A percentile compares a stretch with the other conserved stretches of the same genome.
phyloP scores from a whole-genome alignment of 1,140 invertebrate species.

The Aphelenchoides fujianensis region DNA sequence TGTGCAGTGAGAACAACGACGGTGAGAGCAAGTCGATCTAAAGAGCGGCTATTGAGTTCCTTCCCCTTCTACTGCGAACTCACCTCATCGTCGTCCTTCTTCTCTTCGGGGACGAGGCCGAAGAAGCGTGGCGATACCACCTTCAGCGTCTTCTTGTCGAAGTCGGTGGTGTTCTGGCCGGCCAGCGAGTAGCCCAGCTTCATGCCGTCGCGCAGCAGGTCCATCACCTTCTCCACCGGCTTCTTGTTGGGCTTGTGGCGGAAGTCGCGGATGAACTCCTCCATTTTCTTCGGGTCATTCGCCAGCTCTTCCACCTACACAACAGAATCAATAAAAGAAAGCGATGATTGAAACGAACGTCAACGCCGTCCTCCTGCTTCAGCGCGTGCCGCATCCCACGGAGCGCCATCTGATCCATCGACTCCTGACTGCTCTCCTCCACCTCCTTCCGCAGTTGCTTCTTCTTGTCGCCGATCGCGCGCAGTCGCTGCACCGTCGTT shows the following conservation, averaged over 20 bases:
- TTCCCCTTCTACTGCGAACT: not conserved
- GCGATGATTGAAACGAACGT: too few relatives aligned
- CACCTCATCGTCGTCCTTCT: conserved; percentile 8
- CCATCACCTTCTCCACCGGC: conserved; percentile 32
- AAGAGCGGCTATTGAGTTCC: conserved; percentile 14
- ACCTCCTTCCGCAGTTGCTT: conserved; percentile 34
- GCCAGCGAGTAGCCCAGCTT: conserved; percentile 47
- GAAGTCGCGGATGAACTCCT: not conserved
- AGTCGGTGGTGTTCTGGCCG: conserved; percentile 27
- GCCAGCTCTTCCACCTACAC: conserved; percentile 5
- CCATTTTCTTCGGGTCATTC: not conserved
- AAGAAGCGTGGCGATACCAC: conserved; percentile 18
- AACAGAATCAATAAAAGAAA: too few relatives aligned
- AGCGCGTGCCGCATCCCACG: conserved; percentile 27
- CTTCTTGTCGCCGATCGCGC: conserved; percentile 8
- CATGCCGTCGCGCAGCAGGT: conserved; percentile 43
- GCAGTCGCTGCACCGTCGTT: conserved; percentile 30
- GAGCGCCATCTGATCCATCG: conserved; percentile 39
- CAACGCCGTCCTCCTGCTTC: not conserved
- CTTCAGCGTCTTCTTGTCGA: conserved; percentile 17
- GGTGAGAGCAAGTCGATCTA: conserved; percentile 38
- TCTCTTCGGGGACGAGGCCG: conserved; percentile 18
- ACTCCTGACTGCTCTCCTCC: conserved; percentile 42
- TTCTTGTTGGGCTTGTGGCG: conserved; percentile 11
- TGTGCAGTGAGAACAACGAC: conserved; percentile 46